phyloP scores from a whole-genome alignment of 2,888 invertebrate genomes.

The Hypsopygia costalis region DNA sequence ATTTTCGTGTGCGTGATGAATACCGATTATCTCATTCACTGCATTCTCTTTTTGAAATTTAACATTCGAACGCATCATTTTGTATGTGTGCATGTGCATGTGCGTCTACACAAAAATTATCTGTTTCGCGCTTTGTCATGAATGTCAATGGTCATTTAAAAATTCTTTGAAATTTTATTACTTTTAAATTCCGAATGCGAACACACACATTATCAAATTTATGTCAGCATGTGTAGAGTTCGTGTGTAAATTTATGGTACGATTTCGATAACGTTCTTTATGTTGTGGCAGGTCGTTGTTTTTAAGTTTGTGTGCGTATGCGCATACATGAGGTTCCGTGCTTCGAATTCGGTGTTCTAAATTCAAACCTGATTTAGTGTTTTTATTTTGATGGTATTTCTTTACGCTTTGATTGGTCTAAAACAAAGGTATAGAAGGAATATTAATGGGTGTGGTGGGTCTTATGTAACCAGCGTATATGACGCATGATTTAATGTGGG shows the following conservation, averaged over 20 bases:
- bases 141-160: constrained; percentile 50
- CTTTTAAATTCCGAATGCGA: constrained; percentile 39
- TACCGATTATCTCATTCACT: constrained; percentile 70
- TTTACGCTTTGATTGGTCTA: constrained; percentile 11
- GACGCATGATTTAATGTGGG: too few relatives aligned
- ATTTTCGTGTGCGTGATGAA: constrained; percentile 73
- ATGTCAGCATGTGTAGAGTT: constrained; percentile 23
- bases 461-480: too few relatives aligned
- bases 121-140: constrained; percentile 49
- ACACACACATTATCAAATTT: constrained; percentile 29
- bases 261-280: constrained; percentile 28
- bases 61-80: constrained; percentile 46
- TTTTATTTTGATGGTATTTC: constrained; percentile 30
- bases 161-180: constrained; percentile 55
- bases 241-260: constrained; percentile 37
- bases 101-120: constrained; percentile 50
- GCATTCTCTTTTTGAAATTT: constrained; percentile 63
- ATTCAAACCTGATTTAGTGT: constrained; percentile 47
- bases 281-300: constrained; percentile 62
- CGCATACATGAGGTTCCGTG: constrained; percentile 33
- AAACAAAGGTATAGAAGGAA: background rate
- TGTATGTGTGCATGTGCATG: constrained; percentile 41
- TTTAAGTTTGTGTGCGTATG: constrained; percentile 28
- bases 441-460: too few relatives aligned
- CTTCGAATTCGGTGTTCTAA: constrained; percentile 57